Conservation (phyloP, 2,888 invertebrate genomes). For the Kuschelorhynchus macadamiae region DNA sequence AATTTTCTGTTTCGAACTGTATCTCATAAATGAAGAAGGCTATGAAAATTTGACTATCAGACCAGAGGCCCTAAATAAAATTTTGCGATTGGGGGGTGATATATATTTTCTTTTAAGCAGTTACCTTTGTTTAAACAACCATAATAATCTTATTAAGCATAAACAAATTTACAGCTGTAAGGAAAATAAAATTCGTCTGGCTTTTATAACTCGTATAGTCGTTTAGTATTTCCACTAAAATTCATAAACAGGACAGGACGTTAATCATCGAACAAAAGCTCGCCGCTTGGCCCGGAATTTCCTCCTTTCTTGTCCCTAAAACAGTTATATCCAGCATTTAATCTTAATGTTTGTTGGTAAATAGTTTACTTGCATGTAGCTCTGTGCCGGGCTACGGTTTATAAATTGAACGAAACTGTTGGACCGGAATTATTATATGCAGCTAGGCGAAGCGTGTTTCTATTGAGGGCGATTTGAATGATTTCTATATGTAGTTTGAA, state of each 20-base stretch:
- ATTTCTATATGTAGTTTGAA: too few relatives aligned
- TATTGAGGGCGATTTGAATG: too few relatives aligned
- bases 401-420: conserved; percentile 24
- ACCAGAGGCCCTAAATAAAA: too few relatives aligned
- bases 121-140: too few relatives aligned
- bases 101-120: too few relatives aligned
- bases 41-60: too few relatives aligned
- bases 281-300: conserved; percentile 33
- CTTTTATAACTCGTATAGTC: background rate
- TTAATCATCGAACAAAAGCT: conserved; percentile 44
- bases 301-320: conserved; percentile 60
- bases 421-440: conserved; percentile 14
- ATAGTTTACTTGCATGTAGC: conserved; percentile 61
- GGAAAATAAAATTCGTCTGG: too few relatives aligned
- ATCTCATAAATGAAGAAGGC: too few relatives aligned
- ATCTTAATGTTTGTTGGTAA: conserved; percentile 67
- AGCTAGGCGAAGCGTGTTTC: background rate
- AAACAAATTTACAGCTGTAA: too few relatives aligned
- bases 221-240: conserved; percentile 16
- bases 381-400: conserved; percentile 7
- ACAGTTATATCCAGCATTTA: conserved; percentile 64
- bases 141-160: too few relatives aligned
- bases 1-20: too few relatives aligned
- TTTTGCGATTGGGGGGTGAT: too few relatives aligned
- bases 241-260: conserved; percentile 26